A percentile compares a stretch with the other conserved stretches of the same genome.
These are phyloP conservation scores for Pocota personata DNA, from an alignment of 2,888 invertebrate species.

Conservation along the genomic window DNA sequence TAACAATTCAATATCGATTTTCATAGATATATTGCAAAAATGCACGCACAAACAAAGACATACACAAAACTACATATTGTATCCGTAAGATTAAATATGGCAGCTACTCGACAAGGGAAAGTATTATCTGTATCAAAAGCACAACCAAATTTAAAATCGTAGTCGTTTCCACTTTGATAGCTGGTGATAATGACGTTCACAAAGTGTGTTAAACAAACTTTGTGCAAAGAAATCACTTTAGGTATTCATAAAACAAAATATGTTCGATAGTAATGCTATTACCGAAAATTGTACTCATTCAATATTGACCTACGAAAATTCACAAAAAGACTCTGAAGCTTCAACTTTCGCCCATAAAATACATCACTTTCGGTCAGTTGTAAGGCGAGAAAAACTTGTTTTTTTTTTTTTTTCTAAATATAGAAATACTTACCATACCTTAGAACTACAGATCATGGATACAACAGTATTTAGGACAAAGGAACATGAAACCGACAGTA, in stretches of 20 bases:
- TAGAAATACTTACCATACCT: background rate
- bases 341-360: background rate
- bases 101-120: background rate
- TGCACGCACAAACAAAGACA: too few relatives aligned
- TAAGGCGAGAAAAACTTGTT: background rate
- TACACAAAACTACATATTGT: too few relatives aligned
- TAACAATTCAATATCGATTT: too few relatives aligned
- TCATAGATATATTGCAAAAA: background rate
- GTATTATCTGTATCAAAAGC: background rate
- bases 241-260: too few relatives aligned
- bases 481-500: background rate
- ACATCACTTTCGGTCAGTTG: background rate
- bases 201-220: background rate
- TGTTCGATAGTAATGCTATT: too few relatives aligned
- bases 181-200: background rate
- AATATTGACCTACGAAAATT: too few relatives aligned
- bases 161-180: background rate
- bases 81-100: background rate
- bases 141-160: background rate
- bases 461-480: background rate
- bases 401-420: background rate
- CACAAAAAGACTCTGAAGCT: background rate
- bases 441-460: background rate
- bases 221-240: background rate
- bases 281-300: too few relatives aligned